phyloP scores from a whole-genome alignment of 1,140 invertebrate species.

The Diachasmimorpha longicaudata region DNA sequence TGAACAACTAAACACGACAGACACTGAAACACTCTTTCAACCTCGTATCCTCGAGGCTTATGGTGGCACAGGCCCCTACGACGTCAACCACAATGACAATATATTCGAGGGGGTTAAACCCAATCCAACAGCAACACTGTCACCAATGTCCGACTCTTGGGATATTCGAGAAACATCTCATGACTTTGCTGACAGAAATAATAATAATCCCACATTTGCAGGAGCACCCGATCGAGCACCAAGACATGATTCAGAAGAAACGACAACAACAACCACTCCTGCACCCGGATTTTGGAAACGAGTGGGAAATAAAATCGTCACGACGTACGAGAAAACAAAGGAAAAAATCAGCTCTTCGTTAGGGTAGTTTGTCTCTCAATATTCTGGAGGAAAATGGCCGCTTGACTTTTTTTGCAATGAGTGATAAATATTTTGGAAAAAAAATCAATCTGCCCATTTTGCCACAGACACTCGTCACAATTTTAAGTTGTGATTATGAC shows the following conservation, averaged over 20 bases:
- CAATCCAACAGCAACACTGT: constrained; percentile 46
- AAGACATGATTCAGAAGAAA: constrained; percentile 18
- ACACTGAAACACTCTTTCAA: constrained; percentile 17
- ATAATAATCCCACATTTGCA: constrained; percentile 12
- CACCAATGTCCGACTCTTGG: constrained; percentile 43
- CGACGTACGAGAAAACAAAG: constrained; percentile 59
- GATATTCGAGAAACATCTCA: constrained; percentile 41
- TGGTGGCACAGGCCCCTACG: constrained; percentile 44
- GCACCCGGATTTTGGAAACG: constrained; percentile 64
- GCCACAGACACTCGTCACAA: too few species aligned
- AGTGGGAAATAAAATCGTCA: constrained; percentile 61
- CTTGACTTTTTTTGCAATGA: neutral
- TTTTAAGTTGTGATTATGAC: neutral
- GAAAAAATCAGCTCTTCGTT: constrained; percentile 63
- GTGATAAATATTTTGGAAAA: too few species aligned
- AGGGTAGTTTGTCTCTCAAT: constrained; percentile 40
- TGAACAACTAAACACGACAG: neutral
- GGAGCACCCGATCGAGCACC: constrained; percentile 15
- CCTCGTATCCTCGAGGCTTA: constrained; percentile 50
- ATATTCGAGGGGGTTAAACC: constrained; percentile 38
- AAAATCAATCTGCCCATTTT: too few species aligned
- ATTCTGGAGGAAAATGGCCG: neutral
- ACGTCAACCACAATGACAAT: constrained; percentile 33
- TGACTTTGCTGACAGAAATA: constrained; percentile 17
- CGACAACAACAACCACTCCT: constrained; percentile 41